Base-by-base conservation (phyloP, 2,113 vertebrate genomes). In the Crotalus helleri region DNA sequence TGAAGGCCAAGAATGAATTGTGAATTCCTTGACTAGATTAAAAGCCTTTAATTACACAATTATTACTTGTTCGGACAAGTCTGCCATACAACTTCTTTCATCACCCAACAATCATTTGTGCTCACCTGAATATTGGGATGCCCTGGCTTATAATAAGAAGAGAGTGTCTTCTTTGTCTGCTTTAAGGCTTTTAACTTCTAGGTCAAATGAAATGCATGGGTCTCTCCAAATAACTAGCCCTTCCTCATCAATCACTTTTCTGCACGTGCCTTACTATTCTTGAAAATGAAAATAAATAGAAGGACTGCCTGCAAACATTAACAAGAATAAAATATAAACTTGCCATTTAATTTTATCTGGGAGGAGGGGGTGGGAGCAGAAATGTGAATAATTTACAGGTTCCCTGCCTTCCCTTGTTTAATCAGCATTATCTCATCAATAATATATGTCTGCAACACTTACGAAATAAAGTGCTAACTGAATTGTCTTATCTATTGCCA, bases 51-150 rank as follows among this genome's bases (percentile, higher is more conserved):
- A 97, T 96, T 74, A 95, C 95, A 97, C 96, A 97, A 97, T 97
- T 96, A 96, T 94, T 95, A 95, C 97, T 96, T 97, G 97, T 97
- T 92, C 94, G 89, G 93, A 97, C 97, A 97, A 95, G 97, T 81
- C 95, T 94, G 61, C 93, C 88, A 90, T 46, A 12, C 90, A 92
- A 89, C 93, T 96, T 94, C 97, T 97, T 96, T 97, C 97, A 97
- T 95, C 97, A 96, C 95, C 95, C 96, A 96, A 97, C 96, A 97
- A 97, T 97, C 96, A 97, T 96, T 94, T 96, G 95, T 95, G 94
- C 12, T 95, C 96, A 96, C 94, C 95, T 96, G 96, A 96, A 96
- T 95, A 96, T 86, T 93, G 5, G 12, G 95, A 94, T 94, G 90
- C 92, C 93, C 89, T 93, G 74, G 93, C 17, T 26, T 93, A 91